A percentile compares a stretch with the other conserved stretches of the same genome.
Conservation (phyloP, 2,113 vertebrate genomes). For the Calyptomena viridis region DNA sequence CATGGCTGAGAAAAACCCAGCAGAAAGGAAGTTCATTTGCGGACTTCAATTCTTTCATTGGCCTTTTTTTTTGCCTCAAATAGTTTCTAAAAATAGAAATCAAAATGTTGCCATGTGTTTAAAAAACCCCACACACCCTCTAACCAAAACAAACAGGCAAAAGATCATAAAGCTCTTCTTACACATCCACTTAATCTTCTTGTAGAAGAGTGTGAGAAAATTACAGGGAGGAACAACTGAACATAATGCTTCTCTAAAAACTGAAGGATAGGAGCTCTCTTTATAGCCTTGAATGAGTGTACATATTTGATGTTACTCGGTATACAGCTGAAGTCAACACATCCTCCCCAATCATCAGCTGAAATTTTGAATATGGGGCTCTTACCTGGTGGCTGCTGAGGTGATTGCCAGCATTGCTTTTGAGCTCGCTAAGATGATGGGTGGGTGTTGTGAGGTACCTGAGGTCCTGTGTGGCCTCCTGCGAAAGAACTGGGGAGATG, state of each 20-base stretch:
- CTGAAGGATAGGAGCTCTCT: background rate
- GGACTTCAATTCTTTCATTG: conserved; percentile 5
- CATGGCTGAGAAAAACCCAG: conserved; percentile 45
- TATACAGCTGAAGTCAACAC: background rate
- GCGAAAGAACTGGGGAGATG: rapidly evolving
- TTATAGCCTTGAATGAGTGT: background rate
- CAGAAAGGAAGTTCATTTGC: conserved; percentile 45
- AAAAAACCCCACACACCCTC: background rate
- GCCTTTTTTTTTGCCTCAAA: conserved; percentile 34
- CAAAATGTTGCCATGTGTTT: conserved; percentile 56
- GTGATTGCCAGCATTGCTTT: background rate
- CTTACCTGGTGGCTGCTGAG: background rate
- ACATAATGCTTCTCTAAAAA: background rate
- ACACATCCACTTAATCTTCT: background rate
- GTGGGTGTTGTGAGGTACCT: background rate
- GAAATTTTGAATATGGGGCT: background rate
- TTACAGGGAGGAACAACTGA: background rate
- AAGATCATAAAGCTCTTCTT: background rate
- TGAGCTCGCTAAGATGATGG: background rate
- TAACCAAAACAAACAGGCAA: conserved; percentile 20
- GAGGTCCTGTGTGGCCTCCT: background rate
- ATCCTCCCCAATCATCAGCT: background rate
- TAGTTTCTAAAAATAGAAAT: conserved; percentile 58
- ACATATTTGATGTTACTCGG: background rate
- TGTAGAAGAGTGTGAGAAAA: background rate